phyloP scores from a whole-genome alignment of 2,113 vertebrate genomes.

The Melanerpes aurifrons region DNA sequence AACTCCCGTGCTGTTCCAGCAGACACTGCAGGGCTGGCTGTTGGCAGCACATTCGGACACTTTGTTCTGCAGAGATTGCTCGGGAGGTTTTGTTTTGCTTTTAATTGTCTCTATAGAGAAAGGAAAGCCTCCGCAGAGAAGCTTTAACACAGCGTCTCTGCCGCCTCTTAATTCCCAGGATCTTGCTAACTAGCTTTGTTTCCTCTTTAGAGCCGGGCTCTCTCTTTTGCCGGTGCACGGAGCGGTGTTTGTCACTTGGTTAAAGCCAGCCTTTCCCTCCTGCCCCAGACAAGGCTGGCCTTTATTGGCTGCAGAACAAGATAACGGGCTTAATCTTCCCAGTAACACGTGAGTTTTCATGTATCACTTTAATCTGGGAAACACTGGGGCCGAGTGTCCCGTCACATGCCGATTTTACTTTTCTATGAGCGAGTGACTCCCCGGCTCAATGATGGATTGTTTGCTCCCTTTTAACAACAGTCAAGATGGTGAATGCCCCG shows the following conservation, averaged over 20 bases:
- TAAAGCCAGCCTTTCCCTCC: constrained; percentile 42
- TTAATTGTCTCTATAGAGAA: constrained; percentile 5
- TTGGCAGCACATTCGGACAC: neutral
- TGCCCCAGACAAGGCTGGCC: constrained; percentile 36
- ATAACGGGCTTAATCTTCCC: constrained; percentile 77
- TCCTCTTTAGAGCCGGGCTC: neutral
- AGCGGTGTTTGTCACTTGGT: constrained; percentile 17
- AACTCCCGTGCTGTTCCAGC: neutral
- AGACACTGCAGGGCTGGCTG: neutral
- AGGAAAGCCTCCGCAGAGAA: neutral
- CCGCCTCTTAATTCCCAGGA: neutral
- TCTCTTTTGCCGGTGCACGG: neutral
- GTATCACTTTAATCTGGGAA: constrained; percentile 80
- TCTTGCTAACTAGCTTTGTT: constrained; percentile 52
- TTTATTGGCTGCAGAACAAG: constrained; percentile 74
- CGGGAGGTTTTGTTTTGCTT: constrained; percentile 19
- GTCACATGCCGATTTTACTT: constrained; percentile 79
- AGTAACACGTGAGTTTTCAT: constrained; percentile 76
- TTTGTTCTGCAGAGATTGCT: neutral
- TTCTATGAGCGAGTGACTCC: constrained; percentile 77
- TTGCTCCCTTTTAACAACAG: constrained; percentile 77
- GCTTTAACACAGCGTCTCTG: constrained; percentile 37
- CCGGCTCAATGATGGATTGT: constrained; percentile 79
- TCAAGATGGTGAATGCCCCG: constrained; percentile 80
- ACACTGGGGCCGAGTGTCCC: constrained; percentile 67